These are phyloP conservation scores for Connochaetes taurinus DNA, from an alignment of 2,113 vertebrate species.

Conservation along the genomic window DNA sequence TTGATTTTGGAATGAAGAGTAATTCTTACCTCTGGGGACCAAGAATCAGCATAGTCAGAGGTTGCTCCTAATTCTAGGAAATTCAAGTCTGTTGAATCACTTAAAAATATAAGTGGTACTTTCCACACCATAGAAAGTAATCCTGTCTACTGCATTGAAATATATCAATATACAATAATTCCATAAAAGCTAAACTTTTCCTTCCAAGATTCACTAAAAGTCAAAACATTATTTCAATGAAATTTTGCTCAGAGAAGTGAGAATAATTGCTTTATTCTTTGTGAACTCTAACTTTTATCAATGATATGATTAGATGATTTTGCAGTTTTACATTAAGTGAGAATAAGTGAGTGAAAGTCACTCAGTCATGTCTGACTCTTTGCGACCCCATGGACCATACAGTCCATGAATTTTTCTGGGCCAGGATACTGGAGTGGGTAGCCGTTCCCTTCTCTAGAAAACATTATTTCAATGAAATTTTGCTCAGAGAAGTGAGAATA, in stretches of 20 bases:
- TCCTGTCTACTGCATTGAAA: not conserved
- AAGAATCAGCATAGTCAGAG: not conserved
- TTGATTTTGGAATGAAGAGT: not conserved
- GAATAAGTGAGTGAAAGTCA: no score
- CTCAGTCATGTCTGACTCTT: no score
- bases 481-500: not conserved
- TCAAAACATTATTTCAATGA: not conserved
- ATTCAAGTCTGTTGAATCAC: not conserved
- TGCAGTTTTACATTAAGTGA: not conserved
- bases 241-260: not conserved
- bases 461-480: not conserved
- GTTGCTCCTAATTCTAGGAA: conserved; percentile 28
- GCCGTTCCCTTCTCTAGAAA: no score
- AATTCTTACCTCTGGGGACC: not conserved
- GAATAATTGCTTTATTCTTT: not conserved
- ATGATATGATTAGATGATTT: not conserved
- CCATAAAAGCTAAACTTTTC: not conserved
- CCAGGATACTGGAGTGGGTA: no score
- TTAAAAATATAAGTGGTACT: not conserved
- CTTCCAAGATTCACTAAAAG: not conserved
- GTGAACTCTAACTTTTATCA: not conserved
- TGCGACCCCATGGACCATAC: no score
- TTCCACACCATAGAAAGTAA: not conserved
- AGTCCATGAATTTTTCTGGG: no score
- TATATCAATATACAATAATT: not conserved